Conservation (phyloP, 2,797 vertebrate species). For the Pseudotriccus pelzelni region DNA sequence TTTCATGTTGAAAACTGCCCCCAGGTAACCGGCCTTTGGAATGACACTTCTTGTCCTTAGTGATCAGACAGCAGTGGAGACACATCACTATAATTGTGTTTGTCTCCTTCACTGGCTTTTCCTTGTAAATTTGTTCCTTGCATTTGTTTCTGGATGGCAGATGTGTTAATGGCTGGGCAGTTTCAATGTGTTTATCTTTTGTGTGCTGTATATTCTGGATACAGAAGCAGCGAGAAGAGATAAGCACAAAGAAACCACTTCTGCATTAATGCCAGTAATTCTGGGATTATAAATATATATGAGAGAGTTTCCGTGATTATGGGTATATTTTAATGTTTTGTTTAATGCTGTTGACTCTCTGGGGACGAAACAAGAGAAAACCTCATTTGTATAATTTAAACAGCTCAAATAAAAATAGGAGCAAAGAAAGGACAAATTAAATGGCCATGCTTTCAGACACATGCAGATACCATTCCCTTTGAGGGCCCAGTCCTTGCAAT, state of each 20-base stretch:
- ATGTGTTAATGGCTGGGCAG: slow-evolving; percentile 25
- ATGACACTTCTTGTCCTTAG: slow-evolving; percentile 6
- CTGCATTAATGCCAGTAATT: slow-evolving; percentile 59
- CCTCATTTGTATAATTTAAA: slow-evolving; percentile 52
- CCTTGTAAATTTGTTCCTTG: slow-evolving; percentile 29
- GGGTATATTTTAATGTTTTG: slow-evolving; percentile 46
- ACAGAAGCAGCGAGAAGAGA: neutral
- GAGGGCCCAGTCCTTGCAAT: neutral
- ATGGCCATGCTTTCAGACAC: neutral
- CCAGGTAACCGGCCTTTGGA: neutral
- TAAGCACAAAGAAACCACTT: neutral
- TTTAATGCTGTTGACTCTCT: slow-evolving; percentile 25
- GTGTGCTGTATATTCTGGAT: neutral
- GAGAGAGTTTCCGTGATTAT: slow-evolving; percentile 19
- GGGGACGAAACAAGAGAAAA: neutral
- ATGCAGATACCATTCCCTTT: neutral
- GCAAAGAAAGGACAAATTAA: slow-evolving; percentile 4
- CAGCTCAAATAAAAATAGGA: slow-evolving; percentile 16
- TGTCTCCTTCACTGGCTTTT: slow-evolving; percentile 25
- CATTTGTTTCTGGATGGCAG: slow-evolving; percentile 19
- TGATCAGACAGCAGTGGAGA: neutral
- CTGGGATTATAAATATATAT: slow-evolving; percentile 59
- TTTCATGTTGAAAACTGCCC: neutral
- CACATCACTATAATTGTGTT: slow-evolving; percentile 34
- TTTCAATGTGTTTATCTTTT: slow-evolving; percentile 42